These are phyloP conservation scores for Megaleporinus macrocephalus DNA, from an alignment of 2,113 vertebrate species.

Conservation along the genomic window DNA sequence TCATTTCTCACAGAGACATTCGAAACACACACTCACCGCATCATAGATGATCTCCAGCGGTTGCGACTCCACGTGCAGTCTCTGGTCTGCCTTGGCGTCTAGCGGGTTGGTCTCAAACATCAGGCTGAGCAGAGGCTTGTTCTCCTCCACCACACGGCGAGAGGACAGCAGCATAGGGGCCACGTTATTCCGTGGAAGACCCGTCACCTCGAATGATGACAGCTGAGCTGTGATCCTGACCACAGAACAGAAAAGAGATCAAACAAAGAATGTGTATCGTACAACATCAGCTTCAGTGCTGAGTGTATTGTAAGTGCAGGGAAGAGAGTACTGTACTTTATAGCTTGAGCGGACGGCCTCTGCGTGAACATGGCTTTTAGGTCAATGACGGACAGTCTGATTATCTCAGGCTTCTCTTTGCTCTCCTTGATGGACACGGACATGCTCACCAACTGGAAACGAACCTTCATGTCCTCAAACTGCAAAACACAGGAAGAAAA, in stretches of 20 bases:
- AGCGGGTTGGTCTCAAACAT: slow-evolving; percentile 95
- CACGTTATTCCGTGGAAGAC: slow-evolving; percentile 72
- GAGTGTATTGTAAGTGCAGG: neutral
- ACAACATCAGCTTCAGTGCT: neutral
- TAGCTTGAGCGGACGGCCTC: slow-evolving; percentile 91
- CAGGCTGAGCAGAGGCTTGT: slow-evolving; percentile 83
- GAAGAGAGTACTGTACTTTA: slow-evolving; percentile 77
- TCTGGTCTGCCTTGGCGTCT: slow-evolving; percentile 87
- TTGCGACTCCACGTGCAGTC: slow-evolving; percentile 87
- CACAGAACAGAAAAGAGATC: slow-evolving; percentile 19
- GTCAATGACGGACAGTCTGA: slow-evolving; percentile 86
- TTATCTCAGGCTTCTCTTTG: slow-evolving; percentile 81
- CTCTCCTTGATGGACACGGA: slow-evolving; percentile 86
- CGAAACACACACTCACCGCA: slow-evolving; percentile 82
- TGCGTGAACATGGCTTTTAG: slow-evolving; percentile 86
- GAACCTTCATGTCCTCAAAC: slow-evolving; percentile 94
- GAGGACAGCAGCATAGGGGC: slow-evolving; percentile 88
- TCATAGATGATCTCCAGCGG: slow-evolving; percentile 96
- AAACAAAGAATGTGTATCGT: neutral
- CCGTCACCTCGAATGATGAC: slow-evolving; percentile 88
- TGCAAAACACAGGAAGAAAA: slow-evolving; percentile 60
- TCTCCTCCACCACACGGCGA: slow-evolving; percentile 73
- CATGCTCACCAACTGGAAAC: slow-evolving; percentile 88
- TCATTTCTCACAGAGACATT: neutral
- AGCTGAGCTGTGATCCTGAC: slow-evolving; percentile 86